These are phyloP conservation scores for Gymnorhina tibicen DNA, from an alignment of 2,113 vertebrate species.

Conservation along the genomic window DNA sequence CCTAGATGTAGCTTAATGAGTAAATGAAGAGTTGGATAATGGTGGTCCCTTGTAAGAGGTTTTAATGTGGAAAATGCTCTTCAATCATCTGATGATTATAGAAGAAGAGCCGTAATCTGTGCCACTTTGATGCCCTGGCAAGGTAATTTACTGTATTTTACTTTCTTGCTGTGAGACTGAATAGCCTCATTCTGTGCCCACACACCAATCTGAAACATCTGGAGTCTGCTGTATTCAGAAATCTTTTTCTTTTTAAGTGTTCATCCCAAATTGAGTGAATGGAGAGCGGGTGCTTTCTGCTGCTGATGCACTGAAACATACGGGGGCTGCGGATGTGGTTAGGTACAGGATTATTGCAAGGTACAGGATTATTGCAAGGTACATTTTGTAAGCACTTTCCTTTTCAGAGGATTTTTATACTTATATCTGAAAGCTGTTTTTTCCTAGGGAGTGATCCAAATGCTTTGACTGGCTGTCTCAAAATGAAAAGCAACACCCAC, in stretches of 20 bases:
- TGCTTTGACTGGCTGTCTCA: not conserved
- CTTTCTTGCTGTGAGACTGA: constrained; percentile 28
- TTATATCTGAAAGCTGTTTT: not conserved
- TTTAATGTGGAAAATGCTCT: constrained; percentile 50
- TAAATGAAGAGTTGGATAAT: constrained; percentile 17
- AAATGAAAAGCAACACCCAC: not conserved
- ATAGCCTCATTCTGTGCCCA: not conserved
- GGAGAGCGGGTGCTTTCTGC: not conserved
- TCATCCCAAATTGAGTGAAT: not conserved
- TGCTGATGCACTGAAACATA: not conserved
- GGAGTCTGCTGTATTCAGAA: not conserved
- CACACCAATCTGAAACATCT: constrained; percentile 43
- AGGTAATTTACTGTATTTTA: constrained; percentile 44
- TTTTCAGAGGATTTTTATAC: not conserved
- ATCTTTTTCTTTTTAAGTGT: not conserved
- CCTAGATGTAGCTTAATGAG: constrained; percentile 9
- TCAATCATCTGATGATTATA: constrained; percentile 46
- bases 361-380: not conserved
- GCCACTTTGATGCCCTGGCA: constrained; percentile 14
- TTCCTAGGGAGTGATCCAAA: not conserved
- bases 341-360: not conserved
- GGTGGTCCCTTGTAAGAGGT: not conserved
- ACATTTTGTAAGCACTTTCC: not conserved
- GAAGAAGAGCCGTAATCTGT: constrained; percentile 13
- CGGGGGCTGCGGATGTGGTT: not conserved